phyloP scores from a whole-genome alignment of 2,797 vertebrate species.

The Cossypha niveicapilla region DNA sequence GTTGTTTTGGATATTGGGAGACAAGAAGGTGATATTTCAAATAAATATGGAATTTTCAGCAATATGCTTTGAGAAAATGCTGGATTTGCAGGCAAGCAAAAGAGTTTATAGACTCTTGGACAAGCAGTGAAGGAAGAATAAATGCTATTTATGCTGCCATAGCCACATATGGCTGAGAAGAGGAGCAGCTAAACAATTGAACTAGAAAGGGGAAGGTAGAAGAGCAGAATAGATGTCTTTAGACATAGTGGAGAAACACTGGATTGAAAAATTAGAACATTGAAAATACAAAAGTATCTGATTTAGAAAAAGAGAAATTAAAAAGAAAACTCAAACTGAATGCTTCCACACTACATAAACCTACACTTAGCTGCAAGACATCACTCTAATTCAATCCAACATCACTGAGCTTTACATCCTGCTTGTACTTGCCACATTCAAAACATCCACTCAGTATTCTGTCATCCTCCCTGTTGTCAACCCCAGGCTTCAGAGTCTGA shows the following conservation, averaged over 20 bases:
- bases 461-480: background rate
- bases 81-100: background rate
- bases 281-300: background rate
- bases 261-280: background rate
- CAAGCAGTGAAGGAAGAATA: background rate
- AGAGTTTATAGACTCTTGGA: background rate
- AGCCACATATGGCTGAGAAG: background rate
- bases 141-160: background rate
- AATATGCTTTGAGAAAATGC: background rate
- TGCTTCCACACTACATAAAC: background rate
- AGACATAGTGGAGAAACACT: background rate
- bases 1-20: background rate
- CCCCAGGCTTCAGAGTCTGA: background rate
- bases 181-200: background rate
- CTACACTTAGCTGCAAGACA: background rate
- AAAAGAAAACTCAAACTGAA: background rate
- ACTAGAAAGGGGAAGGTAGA: background rate
- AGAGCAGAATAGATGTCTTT: background rate
- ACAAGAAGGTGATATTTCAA: background rate
- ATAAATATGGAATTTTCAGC: background rate
- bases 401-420: background rate
- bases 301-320: background rate
- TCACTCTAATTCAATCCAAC: background rate
- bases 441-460: background rate
- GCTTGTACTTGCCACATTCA: background rate